Base-by-base conservation (phyloP, 1,140 invertebrate genomes). In the Camponotus vicinus region DNA sequence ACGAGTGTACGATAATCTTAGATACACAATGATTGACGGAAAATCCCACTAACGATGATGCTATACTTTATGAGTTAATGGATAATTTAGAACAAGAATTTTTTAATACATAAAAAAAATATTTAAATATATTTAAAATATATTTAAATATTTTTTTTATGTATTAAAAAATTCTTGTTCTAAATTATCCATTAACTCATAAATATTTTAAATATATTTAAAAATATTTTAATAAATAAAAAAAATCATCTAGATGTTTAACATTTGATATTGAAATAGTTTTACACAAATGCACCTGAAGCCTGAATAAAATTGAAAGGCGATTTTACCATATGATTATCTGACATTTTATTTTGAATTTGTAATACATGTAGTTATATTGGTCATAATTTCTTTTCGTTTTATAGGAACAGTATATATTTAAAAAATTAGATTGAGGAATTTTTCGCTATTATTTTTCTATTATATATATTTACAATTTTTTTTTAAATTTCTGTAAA, bases 11-110 rank as follows among this genome's bases (percentile, higher is more conserved):
- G 59, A 69, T 87, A 55, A 77, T 45, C 4, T 2, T 40, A 11
- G 45, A n/a, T 69, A 37, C 5, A 69, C 32, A 61, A 70, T 79
- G 52, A 85, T 70, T 69, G 45, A 67, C 13, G n/a, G 57, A 86
- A 61, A 86, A 34, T 76, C 18, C 40, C 52, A 73, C 27, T 15
- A 34, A 21, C 11, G 55, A 18, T 7, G 15, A 11, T 57, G 49
- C 40, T 73, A 52, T 55, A 9, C 61, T 63, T 83, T 83, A 32
- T 57, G n/a, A 27, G 27, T 27, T 27, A 27, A 27, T 27, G 27
- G 27, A 27, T 27, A 27, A 27, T 27, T 27, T 27, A 27, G 27
- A 27, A 27, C 27, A 27, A 21, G 21, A 21, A 21, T 27, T 27
- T 27, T 27, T 27, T 27, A 1, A 27, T 27, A 27, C 27, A 27